These are phyloP conservation scores for Himalopsyche anomala DNA, from an alignment of 2,888 invertebrate genomes.

Conservation along the genomic window DNA sequence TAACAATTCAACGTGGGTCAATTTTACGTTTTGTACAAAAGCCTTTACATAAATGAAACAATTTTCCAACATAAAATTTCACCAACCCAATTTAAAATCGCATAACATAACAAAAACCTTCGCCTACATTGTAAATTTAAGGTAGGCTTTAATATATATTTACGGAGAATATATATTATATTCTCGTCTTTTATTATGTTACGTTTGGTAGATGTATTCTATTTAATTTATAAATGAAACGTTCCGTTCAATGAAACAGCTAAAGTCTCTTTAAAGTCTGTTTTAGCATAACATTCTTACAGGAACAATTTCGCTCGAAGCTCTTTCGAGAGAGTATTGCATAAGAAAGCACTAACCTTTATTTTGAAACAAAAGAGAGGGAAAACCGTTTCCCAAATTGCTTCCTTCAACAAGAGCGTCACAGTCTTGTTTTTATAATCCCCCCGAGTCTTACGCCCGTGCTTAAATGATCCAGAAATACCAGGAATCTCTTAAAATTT, in stretches of 20 bases:
- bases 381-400: conserved; percentile 62
- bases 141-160: not conserved
- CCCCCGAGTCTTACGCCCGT: conserved; percentile 62
- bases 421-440: conserved; percentile 65
- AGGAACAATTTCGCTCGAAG: conserved; percentile 38
- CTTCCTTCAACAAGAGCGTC: conserved; percentile 63
- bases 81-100: conserved; percentile 28
- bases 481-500: conserved; percentile 64
- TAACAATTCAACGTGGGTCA: not conserved
- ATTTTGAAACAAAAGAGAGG: conserved; percentile 59
- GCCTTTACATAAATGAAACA: conserved; percentile 6
- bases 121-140: conserved; percentile 16
- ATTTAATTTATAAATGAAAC: conserved; percentile 34
- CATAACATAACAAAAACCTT: conserved; percentile 21
- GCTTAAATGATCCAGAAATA: conserved; percentile 65
- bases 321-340: conserved; percentile 39
- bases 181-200: conserved; percentile 3
- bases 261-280: conserved; percentile 34
- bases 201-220: conserved; percentile 21
- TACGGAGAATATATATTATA: not conserved
- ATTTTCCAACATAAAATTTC: conserved; percentile 1
- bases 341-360: conserved; percentile 34
- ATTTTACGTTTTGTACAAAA: not conserved
- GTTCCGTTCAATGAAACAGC: conserved; percentile 27
- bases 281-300: conserved; percentile 31